Base-by-base conservation (phyloP, 2,888 invertebrate genomes). In the Drosophila siamana region DNA sequence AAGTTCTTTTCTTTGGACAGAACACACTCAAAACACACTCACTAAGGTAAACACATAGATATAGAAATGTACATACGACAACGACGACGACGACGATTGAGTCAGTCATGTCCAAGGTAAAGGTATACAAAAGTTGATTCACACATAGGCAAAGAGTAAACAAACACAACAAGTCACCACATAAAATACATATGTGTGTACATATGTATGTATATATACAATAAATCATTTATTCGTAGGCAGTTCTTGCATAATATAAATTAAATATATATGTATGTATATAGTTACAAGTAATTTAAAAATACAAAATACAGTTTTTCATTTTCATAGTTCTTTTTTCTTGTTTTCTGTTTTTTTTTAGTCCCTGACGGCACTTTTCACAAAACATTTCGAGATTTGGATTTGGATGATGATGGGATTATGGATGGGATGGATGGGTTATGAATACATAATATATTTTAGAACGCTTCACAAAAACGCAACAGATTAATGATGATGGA, bases 191-290 rank as follows among this genome's bases (percentile, higher is more conserved):
- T 66, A 51, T 59, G 62, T 56, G 40, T 62, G 56, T 55, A 60
- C 52, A 57, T 50, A 66, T 80, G 41, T 61, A 24, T 47, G 51
- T 69, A 71, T 84, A 84, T 85, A 86, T 88, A 86, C 89, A 86
- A 81, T 88, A 88, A 88, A 84, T 88, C 87, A 74, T 86, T 88
- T 86, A 86, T 86, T 86, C 87, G 89, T 88, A 86, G 85, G 85
- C 85, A 86, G 85, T 88, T 86, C 85, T 86, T 88, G 87, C 89
- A 87, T 81, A 86, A 84, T 88, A 86, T 88, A 85, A 88, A 86
- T 84, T 85, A 85, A 85, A 85, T 88, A 88, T 72, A 54, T 52
- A 51, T 44, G 16, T 64, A 66, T 84, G 87, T 88, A 86, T 88
- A 85, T 74, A 88, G 84, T 85, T 88, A 88, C 87, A 85, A 86